Percentiles rank a stretch among this genome's conserved stretches.
Evolutionary conservation across 1,140 invertebrate species (phyloP).

Genomic region (Stenopsyche tienmushanensis): DNA sequence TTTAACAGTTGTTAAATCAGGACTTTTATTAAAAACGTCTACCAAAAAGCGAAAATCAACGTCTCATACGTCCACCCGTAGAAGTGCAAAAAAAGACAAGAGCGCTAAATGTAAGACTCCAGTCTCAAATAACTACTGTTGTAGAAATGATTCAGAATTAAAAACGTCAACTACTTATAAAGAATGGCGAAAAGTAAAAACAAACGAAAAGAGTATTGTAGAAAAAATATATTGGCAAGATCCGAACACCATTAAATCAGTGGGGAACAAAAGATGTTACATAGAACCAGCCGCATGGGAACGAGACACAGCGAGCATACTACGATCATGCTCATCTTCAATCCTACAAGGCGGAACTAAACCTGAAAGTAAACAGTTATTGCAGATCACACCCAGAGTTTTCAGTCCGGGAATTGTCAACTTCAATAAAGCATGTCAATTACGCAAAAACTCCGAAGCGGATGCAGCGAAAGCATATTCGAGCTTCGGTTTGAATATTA

Average conservation of each 20-base stretch:
- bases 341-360: conserved; percentile 28
- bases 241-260: conserved; percentile 47
- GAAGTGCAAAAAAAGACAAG: conserved; percentile 51
- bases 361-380: conserved; percentile 17
- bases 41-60: conserved; percentile 56
- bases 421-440: conserved; percentile 50
- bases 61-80: conserved; percentile 49
- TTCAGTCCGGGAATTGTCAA: conserved; percentile 39
- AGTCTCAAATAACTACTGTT: conserved; percentile 14
- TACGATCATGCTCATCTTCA: conserved; percentile 31
- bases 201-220: conserved; percentile 18
- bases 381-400: conserved; percentile 38
- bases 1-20: conserved; percentile 52
- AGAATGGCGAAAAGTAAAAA: conserved; percentile 27
- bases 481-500: conserved; percentile 31
- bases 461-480: conserved; percentile 29
- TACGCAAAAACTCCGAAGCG: conserved; percentile 25
- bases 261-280: conserved; percentile 57
- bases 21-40: conserved; percentile 47
- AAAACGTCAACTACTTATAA: conserved; percentile 14
- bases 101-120: conserved; percentile 37
- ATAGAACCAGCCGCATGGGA: conserved; percentile 55
- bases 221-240: conserved; percentile 40
- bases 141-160: conserved; percentile 29
- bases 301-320: conserved; percentile 39